These are phyloP conservation scores for Meganola albula DNA, from an alignment of 2,888 invertebrate species.

Conservation along the genomic window DNA sequence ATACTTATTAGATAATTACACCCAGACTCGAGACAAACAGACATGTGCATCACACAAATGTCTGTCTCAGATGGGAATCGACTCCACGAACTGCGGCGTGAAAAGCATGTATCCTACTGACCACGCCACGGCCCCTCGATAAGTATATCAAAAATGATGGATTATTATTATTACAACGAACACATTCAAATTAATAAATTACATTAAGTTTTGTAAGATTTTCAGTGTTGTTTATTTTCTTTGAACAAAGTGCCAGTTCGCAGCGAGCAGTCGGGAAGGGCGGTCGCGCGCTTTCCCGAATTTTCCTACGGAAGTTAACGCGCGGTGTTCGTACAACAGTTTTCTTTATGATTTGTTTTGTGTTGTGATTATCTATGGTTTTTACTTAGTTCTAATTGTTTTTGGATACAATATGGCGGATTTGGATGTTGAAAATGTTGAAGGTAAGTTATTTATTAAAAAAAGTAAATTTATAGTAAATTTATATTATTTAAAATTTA, in stretches of 20 bases:
- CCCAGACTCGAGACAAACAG: too few relatives aligned
- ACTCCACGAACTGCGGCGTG: too few relatives aligned
- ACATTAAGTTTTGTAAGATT: too few relatives aligned
- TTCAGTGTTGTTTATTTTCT: slow-evolving; percentile 28
- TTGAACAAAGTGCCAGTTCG: slow-evolving; percentile 28
- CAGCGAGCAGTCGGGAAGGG: slow-evolving; percentile 22
- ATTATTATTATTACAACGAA: too few relatives aligned
- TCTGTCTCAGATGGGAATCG: too few relatives aligned
- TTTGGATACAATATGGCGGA: slow-evolving; percentile 37
- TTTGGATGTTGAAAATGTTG: slow-evolving; percentile 51
- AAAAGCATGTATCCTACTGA: too few relatives aligned
- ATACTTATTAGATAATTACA: too few relatives aligned
- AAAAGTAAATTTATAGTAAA: too few relatives aligned
- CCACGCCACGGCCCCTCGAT: too few relatives aligned
- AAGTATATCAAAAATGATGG: too few relatives aligned
- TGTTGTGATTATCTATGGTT: slow-evolving; percentile 29
- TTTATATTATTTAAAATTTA: too few relatives aligned
- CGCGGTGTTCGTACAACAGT: slow-evolving; percentile 20
- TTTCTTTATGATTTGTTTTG: slow-evolving; percentile 19
- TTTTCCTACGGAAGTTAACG: slow-evolving; percentile 31
- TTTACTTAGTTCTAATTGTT: slow-evolving; percentile 29
- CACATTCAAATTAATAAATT: slow-evolving; percentile 20
- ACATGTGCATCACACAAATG: too few relatives aligned
- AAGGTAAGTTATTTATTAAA: slow-evolving; percentile 34
- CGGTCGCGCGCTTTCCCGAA: slow-evolving; percentile 31